Conservation (phyloP, 1,140 invertebrate genomes). For the Hydropsyche tenuis region DNA sequence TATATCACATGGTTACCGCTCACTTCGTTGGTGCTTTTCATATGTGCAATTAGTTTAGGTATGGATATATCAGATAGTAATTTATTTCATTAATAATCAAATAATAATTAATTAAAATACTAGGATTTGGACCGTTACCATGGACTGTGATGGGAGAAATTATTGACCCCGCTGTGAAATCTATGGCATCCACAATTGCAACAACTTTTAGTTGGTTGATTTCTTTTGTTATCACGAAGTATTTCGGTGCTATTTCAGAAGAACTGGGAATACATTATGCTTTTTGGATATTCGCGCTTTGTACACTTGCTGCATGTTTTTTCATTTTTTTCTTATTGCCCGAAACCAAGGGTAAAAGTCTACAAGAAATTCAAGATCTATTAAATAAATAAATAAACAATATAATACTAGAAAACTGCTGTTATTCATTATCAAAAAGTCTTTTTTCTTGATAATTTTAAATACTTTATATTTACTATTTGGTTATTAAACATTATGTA, state of each 20-base stretch:
- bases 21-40: constrained; percentile 69
- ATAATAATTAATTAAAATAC: constrained; percentile 36
- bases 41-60: constrained; percentile 69
- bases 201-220: constrained; percentile 79
- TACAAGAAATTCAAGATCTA: constrained; percentile 77
- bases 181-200: constrained; percentile 74
- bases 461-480: no score
- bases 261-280: constrained; percentile 71
- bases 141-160: constrained; percentile 87
- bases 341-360: constrained; percentile 82
- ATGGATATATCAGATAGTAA: background rate
- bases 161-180: constrained; percentile 78
- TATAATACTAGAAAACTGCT: background rate
- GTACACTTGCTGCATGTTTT: constrained; percentile 68
- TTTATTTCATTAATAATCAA: background rate
- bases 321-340: constrained; percentile 73
- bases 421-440: background rate
- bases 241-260: constrained; percentile 68
- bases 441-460: background rate
- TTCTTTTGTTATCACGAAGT: constrained; percentile 81
- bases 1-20: constrained; percentile 70
- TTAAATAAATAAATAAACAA: constrained; percentile 60
- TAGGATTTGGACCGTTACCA: constrained; percentile 80
- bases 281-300: constrained; percentile 80
- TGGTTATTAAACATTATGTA: no score